phyloP scores from a whole-genome alignment of 2,888 invertebrate species.

The Trichopria drosophilae region DNA sequence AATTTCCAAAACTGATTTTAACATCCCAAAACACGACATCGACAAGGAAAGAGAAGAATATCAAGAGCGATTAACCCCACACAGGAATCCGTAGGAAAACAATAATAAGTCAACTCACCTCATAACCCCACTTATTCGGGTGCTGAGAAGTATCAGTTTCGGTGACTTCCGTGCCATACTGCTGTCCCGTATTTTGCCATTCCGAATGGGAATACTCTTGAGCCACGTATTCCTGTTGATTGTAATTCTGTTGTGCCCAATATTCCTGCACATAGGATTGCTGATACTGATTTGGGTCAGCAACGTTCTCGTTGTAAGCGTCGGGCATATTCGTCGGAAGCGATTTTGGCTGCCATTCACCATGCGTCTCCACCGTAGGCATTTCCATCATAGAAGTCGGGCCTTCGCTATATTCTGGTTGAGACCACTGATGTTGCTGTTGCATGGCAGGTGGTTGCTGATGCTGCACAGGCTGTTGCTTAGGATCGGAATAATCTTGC shows the following conservation, averaged over 20 bases:
- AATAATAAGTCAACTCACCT: constrained; percentile 46
- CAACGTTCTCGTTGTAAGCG: constrained; percentile 36
- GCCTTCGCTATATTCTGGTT: constrained; percentile 42
- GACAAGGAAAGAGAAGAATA: constrained; percentile 12
- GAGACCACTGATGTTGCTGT: constrained; percentile 43
- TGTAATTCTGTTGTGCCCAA: constrained; percentile 44
- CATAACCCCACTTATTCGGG: constrained; percentile 55
- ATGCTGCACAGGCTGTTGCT: constrained; percentile 41
- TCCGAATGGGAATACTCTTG: constrained; percentile 43
- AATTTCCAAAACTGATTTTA: too few relatives aligned
- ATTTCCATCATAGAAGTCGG: constrained; percentile 47
- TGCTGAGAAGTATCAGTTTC: constrained; percentile 48
- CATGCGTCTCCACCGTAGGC: constrained; percentile 39
- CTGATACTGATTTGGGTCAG: constrained; percentile 42
- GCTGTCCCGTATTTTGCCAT: constrained; percentile 47
- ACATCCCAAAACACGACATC: too few relatives aligned
- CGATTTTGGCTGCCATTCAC: constrained; percentile 50
- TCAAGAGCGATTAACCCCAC: constrained; percentile 7
- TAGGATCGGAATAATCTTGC: constrained; percentile 22
- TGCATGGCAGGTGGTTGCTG: constrained; percentile 40
- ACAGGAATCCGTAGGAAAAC: too few relatives aligned
- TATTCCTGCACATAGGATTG: constrained; percentile 45
- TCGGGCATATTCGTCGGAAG: constrained; percentile 45
- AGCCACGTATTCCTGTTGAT: constrained; percentile 40
- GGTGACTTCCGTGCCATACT: constrained; percentile 43